These are phyloP conservation scores for Ichneumoninae sp. DNA, from an alignment of 2,888 invertebrate species.

Conservation along the genomic window DNA sequence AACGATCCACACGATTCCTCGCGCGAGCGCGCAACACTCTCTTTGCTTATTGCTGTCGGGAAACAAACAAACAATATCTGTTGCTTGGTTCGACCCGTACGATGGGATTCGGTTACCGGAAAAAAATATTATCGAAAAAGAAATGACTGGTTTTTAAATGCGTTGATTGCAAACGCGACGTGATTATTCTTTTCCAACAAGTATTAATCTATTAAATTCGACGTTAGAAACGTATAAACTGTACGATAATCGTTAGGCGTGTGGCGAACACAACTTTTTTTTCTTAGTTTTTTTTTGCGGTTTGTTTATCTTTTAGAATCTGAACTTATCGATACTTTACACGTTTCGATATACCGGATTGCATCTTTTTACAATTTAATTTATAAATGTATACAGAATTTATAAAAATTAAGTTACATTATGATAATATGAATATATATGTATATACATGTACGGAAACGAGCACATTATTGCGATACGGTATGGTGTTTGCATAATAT, in stretches of 20 bases:
- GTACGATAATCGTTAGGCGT: conserved; percentile 72
- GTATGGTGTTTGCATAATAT: conserved; percentile 47
- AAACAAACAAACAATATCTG: conserved; percentile 1
- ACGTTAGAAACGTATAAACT: conserved; percentile 72
- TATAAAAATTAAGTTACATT: conserved; percentile 65
- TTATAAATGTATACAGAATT: conserved; percentile 71
- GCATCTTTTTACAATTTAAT: conserved; percentile 78
- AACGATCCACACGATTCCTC: conserved; percentile 29
- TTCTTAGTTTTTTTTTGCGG: conserved; percentile 25
- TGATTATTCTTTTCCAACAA: conserved; percentile 67
- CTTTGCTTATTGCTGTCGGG: conserved; percentile 33
- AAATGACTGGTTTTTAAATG: conserved; percentile 18
- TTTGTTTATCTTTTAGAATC: conserved; percentile 45
- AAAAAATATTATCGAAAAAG: conserved; percentile 5
- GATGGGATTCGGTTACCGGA: conserved; percentile 15
- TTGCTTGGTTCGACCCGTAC: background rate
- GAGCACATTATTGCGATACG: conserved; percentile 53
- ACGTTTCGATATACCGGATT: conserved; percentile 61
- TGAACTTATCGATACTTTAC: conserved; percentile 39
- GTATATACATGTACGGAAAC: conserved; percentile 61
- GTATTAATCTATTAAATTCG: conserved; percentile 69
- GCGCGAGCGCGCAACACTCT: conserved; percentile 17
- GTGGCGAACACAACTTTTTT: conserved; percentile 49
- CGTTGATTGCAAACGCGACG: conserved; percentile 22
- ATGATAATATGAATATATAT: conserved; percentile 62